phyloP scores from a whole-genome alignment of 2,113 vertebrate species.

The Sinocyclocheilus maitianheensis region DNA sequence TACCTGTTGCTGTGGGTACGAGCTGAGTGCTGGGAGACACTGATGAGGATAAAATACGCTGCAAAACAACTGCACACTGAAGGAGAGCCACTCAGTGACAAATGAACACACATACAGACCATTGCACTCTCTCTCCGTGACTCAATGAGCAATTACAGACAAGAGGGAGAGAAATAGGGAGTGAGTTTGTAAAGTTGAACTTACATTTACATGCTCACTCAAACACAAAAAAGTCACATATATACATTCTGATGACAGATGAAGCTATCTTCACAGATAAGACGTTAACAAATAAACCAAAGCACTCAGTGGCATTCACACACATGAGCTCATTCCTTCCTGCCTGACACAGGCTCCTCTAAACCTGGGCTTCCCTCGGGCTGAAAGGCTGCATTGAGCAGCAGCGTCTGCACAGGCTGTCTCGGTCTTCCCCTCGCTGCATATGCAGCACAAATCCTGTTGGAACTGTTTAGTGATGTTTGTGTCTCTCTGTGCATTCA shows the following conservation, averaged over 20 bases:
- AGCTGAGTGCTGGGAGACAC: conserved; percentile 84
- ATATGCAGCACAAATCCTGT: conserved; percentile 55
- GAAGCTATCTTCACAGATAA: not conserved
- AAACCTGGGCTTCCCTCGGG: conserved; percentile 34
- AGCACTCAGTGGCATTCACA: conserved; percentile 11
- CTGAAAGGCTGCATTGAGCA: conserved; percentile 55
- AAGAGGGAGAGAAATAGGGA: not conserved
- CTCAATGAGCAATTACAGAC: conserved; percentile 39
- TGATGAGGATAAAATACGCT: conserved; percentile 87
- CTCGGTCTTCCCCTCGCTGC: conserved; percentile 46
- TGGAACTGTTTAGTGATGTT: conserved; percentile 59
- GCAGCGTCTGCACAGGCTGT: conserved; percentile 32
- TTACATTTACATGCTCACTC: not conserved
- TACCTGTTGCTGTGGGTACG: conserved; percentile 87
- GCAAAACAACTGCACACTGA: conserved; percentile 70
- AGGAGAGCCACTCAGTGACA: conserved; percentile 42
- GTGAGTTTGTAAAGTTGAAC: not conserved
- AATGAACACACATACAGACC: conserved; percentile 27
- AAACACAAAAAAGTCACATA: not conserved
- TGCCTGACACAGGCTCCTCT: conserved; percentile 16
- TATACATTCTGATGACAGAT: not conserved
- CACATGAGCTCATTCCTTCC: conserved; percentile 12
- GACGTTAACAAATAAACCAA: not conserved
- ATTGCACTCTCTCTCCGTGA: conserved; percentile 10
- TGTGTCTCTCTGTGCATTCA: conserved; percentile 52